A percentile compares a stretch with the other conserved stretches of the same genome.
These are phyloP conservation scores for Neodiprion fabricii DNA, from an alignment of 1,140 invertebrate genomes.

Conservation along the genomic window DNA sequence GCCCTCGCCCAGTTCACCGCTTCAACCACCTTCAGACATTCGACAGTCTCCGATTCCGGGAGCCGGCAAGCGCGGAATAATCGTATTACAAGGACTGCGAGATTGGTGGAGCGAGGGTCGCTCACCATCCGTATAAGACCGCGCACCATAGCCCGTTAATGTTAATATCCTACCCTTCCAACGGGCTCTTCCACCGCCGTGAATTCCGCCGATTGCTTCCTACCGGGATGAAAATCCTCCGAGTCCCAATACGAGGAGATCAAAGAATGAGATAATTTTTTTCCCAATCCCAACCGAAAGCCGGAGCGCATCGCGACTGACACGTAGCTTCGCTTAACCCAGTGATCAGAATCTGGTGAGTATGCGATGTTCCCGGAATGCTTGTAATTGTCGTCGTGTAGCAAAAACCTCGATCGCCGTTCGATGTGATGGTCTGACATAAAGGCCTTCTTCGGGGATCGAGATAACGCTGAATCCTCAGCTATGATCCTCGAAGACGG, in stretches of 20 bases:
- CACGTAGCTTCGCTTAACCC: not conserved
- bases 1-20: not conserved
- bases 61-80: slow-evolving; percentile 1
- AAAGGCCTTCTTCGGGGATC: too few species aligned
- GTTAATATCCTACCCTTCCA: not conserved
- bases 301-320: not conserved
- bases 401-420: too few species aligned
- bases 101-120: not conserved
- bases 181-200: not conserved
- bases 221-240: not conserved
- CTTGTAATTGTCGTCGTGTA: too few species aligned
- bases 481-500: too few species aligned
- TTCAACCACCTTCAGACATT: slow-evolving; percentile 7
- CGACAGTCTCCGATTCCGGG: not conserved
- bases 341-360: too few species aligned
- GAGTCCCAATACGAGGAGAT: not conserved
- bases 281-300: not conserved
- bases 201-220: not conserved
- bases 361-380: too few species aligned
- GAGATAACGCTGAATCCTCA: too few species aligned
- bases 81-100: not conserved
- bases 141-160: not conserved
- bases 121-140: not conserved
- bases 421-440: too few species aligned
- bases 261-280: not conserved